Evolutionary conservation across 92 coral and sea anemone genomes (phyloP).

Genomic region (Pocillopora grandis): DNA sequence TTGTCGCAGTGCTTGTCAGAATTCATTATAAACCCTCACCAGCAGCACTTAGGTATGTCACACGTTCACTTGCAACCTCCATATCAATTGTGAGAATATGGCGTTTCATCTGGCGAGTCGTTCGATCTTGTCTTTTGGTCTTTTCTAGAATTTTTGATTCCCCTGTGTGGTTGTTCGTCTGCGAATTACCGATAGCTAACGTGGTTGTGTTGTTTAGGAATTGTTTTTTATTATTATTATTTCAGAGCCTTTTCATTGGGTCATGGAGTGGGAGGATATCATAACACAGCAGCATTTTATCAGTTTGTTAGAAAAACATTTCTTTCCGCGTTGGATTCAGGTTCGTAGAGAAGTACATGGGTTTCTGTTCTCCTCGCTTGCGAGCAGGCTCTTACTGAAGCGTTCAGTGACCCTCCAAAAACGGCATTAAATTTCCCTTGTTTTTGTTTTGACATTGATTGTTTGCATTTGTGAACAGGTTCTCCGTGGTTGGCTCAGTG

Average conservation of each 20-base stretch:
- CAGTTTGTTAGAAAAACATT: conserved; percentile 93
- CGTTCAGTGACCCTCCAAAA: too few species aligned
- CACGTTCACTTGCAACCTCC: neutral
- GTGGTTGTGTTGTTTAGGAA: neutral
- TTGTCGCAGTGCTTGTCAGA: conserved; percentile 88
- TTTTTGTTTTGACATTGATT: neutral
- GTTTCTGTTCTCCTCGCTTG: too few species aligned
- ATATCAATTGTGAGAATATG: neutral
- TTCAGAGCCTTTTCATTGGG: conserved; percentile 94
- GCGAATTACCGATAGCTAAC: neutral
- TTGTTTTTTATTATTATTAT: neutral
- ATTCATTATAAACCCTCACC: conserved; percentile 97
- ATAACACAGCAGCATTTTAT: conserved; percentile 96
- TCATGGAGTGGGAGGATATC: conserved; percentile 91
- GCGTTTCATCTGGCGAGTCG: neutral
- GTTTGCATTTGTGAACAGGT: conserved; percentile 53
- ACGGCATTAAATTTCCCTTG: neutral
- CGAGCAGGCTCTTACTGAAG: too few species aligned
- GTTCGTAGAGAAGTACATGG: conserved; percentile 27
- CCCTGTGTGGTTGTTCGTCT: too few species aligned
- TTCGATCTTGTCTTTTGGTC: too few species aligned
- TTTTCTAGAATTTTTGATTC: too few species aligned
- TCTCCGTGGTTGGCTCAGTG: conserved; percentile 90
- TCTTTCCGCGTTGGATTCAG: conserved; percentile 99
- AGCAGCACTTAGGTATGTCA: conserved; percentile 90